Evolutionary conservation across 2,797 vertebrate species (phyloP), one percentile per base, ranked within the genome.

Genomic region (Rhynchonycteris naso): DNA sequence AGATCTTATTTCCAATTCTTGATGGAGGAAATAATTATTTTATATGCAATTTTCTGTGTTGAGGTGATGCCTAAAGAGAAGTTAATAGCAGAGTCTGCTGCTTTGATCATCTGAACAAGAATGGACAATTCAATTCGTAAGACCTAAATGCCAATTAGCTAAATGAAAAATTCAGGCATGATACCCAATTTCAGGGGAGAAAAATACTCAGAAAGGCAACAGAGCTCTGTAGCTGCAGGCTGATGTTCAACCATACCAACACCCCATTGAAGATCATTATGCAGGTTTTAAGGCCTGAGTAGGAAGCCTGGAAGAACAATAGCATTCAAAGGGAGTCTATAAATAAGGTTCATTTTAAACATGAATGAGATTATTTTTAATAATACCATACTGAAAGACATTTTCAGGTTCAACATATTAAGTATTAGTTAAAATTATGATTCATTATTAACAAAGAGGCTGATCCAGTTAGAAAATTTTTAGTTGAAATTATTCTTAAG

Each of bases 371-470:
- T 88, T 97, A 89, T 91, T 95, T 96, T 93, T 91, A 90, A 91
- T 74, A 94, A 90, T 81, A 71, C 54, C 63, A 80, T 22, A 90
- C 43, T 81, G 35, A 88, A 78, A 93, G 54, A 78, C 35, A 74
- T 68, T 93, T 96, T 90, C 35, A 38, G 87, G 88, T 93, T 91
- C 85, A 90, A 81, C 61, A 78, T 71, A 90, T 19, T 94, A 90
- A 93, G 65, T 84, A 88, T 92, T 54, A 61, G 47, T 95, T 96
- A 94, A 96, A 94, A 83, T 84, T 93, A 96, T 92, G 16, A 86
- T 90, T 74, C 35, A 85, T 84, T 93, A 66, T 91, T 96, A 93
- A 88, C 47, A 75, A 74, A 92, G 47, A 88, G 33, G 33, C 56
- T 69, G 52, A 90, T 59, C 47, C 82, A 21, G 59, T 93, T 96